Evolutionary conservation across 2,888 invertebrate genomes (phyloP).

Genomic region (Noctua fimbriata): DNA sequence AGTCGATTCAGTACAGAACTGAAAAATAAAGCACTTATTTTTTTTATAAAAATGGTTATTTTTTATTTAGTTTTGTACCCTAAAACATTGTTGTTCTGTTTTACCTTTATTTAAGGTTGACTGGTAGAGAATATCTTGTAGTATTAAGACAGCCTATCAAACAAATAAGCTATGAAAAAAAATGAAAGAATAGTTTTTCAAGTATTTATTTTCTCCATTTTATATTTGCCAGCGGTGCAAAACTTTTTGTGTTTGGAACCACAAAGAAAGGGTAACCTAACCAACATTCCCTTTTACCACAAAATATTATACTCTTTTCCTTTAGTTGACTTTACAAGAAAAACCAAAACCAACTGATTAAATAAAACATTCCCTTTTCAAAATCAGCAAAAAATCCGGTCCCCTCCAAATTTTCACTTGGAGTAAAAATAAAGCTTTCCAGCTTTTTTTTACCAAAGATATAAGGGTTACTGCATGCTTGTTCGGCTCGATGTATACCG

Average conservation of each 20-base stretch:
- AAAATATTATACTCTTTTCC: constrained; percentile 24
- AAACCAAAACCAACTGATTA: constrained; percentile 33
- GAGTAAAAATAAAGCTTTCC: constrained; percentile 19
- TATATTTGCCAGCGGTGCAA: constrained; percentile 8
- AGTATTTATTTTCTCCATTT: background rate
- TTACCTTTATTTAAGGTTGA: no score
- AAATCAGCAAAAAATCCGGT: constrained; percentile 46
- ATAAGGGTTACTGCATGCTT: background rate
- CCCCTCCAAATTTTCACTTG: constrained; percentile 24
- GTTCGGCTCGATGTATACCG: background rate
- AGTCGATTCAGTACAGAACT: background rate
- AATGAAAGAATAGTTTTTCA: background rate
- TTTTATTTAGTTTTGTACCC: background rate
- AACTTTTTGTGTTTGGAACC: background rate
- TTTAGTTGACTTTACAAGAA: constrained; percentile 14
- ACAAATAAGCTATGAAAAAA: background rate
- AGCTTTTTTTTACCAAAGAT: constrained; percentile 20
- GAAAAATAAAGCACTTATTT: background rate
- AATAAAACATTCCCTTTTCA: constrained; percentile 31
- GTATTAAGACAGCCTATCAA: background rate
- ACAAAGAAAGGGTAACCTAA: constrained; percentile 14
- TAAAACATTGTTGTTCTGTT: background rate
- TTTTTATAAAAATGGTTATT: background rate
- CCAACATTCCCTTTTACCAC: background rate
- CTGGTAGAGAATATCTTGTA: background rate